Percentiles rank a stretch among this genome's conserved stretches.
Conservation (phyloP, 2,888 invertebrate species). For the Volucella bombylans region DNA sequence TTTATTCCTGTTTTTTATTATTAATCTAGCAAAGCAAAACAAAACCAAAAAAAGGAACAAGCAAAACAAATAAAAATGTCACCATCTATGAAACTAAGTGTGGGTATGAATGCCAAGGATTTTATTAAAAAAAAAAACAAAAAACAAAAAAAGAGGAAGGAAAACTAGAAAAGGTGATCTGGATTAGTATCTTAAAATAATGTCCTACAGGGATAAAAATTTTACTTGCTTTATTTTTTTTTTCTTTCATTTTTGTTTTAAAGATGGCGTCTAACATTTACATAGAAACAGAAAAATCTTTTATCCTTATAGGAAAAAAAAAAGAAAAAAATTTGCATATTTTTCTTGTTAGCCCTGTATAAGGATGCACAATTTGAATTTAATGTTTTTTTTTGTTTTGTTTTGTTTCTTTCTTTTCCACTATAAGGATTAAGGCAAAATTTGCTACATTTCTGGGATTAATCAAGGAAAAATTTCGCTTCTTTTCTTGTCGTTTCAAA, state of each 20-base stretch:
- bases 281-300: conserved; percentile 36
- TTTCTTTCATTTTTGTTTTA: conserved; percentile 31
- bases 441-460: conserved; percentile 65
- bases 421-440: conserved; percentile 68
- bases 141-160: conserved; percentile 24
- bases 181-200: conserved; percentile 82
- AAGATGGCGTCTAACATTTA: conserved; percentile 47
- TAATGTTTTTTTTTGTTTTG: neutral
- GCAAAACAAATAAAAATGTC: conserved; percentile 65
- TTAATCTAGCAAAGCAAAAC: conserved; percentile 64
- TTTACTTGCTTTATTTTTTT: conserved; percentile 74
- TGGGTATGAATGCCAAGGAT: conserved; percentile 49
- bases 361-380: conserved; percentile 73
- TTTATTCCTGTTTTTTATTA: conserved; percentile 13
- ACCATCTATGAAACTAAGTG: conserved; percentile 55
- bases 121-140: conserved; percentile 27
- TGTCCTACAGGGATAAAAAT: conserved; percentile 82
- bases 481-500: conserved; percentile 5
- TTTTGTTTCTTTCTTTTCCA: conserved; percentile 26
- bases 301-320: conserved; percentile 36
- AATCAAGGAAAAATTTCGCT: conserved; percentile 60
- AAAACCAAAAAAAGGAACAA: conserved; percentile 23
- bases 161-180: conserved; percentile 80
- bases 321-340: conserved; percentile 79
- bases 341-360: conserved; percentile 77